A percentile compares a stretch with the other conserved stretches of the same genome.
phyloP scores from a whole-genome alignment of 2,797 vertebrate genomes.

The Erethizon dorsatum region DNA sequence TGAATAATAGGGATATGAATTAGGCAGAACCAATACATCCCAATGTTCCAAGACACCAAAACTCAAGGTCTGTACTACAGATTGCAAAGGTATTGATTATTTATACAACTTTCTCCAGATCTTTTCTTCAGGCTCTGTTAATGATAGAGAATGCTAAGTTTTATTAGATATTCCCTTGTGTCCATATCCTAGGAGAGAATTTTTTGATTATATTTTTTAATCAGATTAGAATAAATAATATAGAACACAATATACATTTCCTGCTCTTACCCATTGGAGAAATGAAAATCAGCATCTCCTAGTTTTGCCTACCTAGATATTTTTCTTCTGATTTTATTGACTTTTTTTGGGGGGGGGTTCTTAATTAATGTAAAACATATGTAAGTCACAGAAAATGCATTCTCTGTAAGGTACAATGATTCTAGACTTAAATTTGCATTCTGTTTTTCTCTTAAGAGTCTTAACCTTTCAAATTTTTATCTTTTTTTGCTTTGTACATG shows the following conservation, averaged over 20 bases:
- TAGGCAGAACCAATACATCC: not conserved
- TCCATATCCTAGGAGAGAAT: not conserved
- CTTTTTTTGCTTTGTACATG: not conserved
- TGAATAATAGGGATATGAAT: not conserved
- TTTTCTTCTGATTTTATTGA: slow-evolving; percentile 3
- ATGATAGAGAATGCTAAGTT: not conserved
- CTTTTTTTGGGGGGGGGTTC: not conserved
- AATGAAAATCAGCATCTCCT: not conserved
- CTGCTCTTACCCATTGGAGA: not conserved
- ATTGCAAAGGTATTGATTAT: not conserved
- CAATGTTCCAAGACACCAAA: not conserved
- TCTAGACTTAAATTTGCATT: not conserved
- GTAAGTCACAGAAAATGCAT: not conserved
- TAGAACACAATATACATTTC: not conserved
- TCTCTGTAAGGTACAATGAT: not conserved
- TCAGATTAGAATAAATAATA: not conserved
- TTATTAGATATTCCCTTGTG: not conserved
- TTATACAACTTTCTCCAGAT: not conserved
- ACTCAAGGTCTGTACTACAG: not conserved
- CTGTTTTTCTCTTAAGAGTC: not conserved
- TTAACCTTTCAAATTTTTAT: slow-evolving; percentile 37
- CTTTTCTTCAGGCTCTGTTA: not conserved
- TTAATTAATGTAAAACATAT: not conserved
- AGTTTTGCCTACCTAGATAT: not conserved
- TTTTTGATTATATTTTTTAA: not conserved